Conservation (phyloP, 2,888 invertebrate species). For the Heteropelma amictum region DNA sequence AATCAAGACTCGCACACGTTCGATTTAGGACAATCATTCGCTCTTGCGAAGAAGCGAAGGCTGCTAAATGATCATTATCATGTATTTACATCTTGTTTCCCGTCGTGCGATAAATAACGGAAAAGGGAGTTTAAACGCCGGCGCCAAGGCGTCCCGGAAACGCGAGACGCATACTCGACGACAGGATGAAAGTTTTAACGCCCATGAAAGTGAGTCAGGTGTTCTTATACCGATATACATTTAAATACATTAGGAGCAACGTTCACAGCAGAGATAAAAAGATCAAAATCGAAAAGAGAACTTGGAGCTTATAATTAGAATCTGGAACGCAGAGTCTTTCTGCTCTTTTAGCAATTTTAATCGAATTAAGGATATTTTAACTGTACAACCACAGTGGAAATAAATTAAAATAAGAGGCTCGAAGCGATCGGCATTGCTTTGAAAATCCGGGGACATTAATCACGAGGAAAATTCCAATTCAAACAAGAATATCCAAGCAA, state of each 20-base stretch:
- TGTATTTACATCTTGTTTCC: not conserved
- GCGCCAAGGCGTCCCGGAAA: conserved; percentile 42
- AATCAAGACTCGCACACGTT: not conserved
- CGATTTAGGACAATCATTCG: not conserved
- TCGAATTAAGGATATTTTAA: too few relatives aligned
- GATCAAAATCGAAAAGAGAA: not conserved
- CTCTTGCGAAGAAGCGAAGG: not conserved
- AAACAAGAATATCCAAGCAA: too few relatives aligned
- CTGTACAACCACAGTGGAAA: too few relatives aligned
- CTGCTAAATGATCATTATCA: too few relatives aligned
- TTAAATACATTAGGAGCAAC: conserved; percentile 28
- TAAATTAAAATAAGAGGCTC: not conserved
- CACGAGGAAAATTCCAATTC: too few relatives aligned
- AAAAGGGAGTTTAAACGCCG: conserved; percentile 26
- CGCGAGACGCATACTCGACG: conserved; percentile 21
- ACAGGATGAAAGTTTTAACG: conserved; percentile 47
- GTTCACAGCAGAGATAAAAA: conserved; percentile 7
- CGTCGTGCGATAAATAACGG: conserved; percentile 26
- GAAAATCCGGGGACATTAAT: too few relatives aligned
- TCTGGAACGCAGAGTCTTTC: not conserved
- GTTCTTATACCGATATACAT: conserved; percentile 12
- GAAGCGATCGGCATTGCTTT: not conserved
- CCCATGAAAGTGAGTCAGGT: conserved; percentile 45
- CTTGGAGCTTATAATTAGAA: not conserved
- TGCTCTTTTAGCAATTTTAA: not conserved